These are phyloP conservation scores for Achatina immaculata DNA, from an alignment of 1,140 invertebrate species.

Conservation along the genomic window DNA sequence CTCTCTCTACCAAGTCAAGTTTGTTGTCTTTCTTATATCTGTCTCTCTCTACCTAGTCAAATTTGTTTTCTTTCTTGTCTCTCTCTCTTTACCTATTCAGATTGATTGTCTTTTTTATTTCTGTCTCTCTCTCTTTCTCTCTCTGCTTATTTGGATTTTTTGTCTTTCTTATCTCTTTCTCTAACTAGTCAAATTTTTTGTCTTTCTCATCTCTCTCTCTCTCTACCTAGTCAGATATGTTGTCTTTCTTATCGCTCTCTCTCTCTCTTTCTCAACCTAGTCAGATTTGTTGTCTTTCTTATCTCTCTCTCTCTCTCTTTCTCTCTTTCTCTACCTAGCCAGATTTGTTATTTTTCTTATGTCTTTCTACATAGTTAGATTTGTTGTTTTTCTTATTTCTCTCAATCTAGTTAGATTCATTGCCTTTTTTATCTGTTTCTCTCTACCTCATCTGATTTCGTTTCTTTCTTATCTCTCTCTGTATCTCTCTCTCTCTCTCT, in stretches of 20 bases:
- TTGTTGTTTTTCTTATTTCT: too few relatives aligned
- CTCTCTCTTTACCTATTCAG: conserved; percentile 1
- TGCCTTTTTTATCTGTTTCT: too few relatives aligned
- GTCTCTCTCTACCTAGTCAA: not conserved
- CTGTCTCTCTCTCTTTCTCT: conserved; percentile 26
- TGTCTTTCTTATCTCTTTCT: not conserved
- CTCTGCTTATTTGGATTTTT: not conserved
- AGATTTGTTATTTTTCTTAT: too few relatives aligned
- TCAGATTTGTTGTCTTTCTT: not conserved
- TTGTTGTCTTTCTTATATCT: not conserved
- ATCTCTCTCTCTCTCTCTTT: too few relatives aligned
- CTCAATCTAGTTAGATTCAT: too few relatives aligned
- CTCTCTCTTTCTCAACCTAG: not conserved
- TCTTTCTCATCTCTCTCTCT: not conserved
- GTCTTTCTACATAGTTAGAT: too few relatives aligned
- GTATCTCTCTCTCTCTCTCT: too few relatives aligned
- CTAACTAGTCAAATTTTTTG: not conserved
- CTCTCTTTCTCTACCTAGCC: too few relatives aligned
- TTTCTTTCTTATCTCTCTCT: too few relatives aligned
- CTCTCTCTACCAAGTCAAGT: too few relatives aligned
- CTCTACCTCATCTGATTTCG: too few relatives aligned
- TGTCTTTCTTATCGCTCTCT: not conserved
- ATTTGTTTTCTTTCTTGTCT: not conserved
- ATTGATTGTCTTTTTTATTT: conserved; percentile 4
- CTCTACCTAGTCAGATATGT: not conserved